Evolutionary conservation across 2,113 vertebrate species (phyloP).

Genomic region (Bettongia penicillata): DNA sequence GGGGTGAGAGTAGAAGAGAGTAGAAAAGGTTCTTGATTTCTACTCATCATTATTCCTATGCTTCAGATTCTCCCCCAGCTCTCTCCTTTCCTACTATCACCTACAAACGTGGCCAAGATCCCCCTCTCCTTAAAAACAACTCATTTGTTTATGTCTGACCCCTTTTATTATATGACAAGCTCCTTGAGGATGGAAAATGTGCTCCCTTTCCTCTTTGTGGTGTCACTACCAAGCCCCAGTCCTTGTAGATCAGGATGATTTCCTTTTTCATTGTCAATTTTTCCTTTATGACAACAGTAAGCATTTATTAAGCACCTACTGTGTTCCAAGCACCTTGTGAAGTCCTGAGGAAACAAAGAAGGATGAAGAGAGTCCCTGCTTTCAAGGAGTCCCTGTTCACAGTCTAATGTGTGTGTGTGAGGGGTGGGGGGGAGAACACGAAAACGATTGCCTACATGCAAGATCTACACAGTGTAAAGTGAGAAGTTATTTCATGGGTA

Average conservation of each 20-base stretch:
- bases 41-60: too few species aligned
- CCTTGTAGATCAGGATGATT: neutral
- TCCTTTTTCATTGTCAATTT: neutral
- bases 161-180: neutral
- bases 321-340: too few species aligned
- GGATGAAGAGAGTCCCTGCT: neutral
- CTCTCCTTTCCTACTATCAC: too few species aligned
- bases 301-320: too few species aligned
- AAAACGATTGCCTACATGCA: fast-evolving
- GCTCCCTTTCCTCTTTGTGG: neutral
- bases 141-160: neutral
- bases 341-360: neutral
- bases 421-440: too few species aligned
- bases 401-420: neutral
- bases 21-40: too few species aligned
- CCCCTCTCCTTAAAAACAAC: too few species aligned
- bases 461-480: neutral
- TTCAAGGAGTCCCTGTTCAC: neutral
- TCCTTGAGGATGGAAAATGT: neutral
- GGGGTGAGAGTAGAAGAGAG: too few species aligned
- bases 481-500: neutral
- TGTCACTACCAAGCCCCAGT: neutral
- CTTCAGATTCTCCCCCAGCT: too few species aligned
- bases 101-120: too few species aligned
- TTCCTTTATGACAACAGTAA: too few species aligned